Evolutionary conservation across 2,888 invertebrate genomes (phyloP).

Genomic region (Aleiodes testaceus): DNA sequence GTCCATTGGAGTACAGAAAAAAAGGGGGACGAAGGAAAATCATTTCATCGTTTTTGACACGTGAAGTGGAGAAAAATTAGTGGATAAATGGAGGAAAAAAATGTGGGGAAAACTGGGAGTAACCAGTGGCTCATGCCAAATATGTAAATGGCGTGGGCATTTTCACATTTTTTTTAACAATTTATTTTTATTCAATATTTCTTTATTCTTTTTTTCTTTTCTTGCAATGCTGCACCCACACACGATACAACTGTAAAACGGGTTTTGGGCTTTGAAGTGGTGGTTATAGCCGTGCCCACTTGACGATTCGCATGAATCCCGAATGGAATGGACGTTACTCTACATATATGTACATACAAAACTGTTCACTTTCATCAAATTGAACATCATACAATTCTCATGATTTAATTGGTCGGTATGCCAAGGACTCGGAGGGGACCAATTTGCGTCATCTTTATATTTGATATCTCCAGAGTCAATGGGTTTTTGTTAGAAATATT

Average conservation of each 20-base stretch:
- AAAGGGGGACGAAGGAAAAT: background rate
- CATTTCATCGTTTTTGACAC: background rate
- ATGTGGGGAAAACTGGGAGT: background rate
- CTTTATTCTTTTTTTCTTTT: slow-evolving; percentile 9
- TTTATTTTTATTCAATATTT: slow-evolving; percentile 4
- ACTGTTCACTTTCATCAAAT: slow-evolving; percentile 35
- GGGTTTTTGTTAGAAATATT: background rate
- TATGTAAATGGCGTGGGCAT: slow-evolving; percentile 63
- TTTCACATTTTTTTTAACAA: slow-evolving; percentile 41
- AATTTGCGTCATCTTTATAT: slow-evolving; percentile 24
- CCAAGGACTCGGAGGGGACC: slow-evolving; percentile 10
- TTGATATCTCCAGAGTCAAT: background rate
- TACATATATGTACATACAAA: slow-evolving; percentile 23
- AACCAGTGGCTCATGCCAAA: slow-evolving; percentile 54
- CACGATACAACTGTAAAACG: slow-evolving; percentile 30
- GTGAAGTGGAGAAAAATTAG: slow-evolving; percentile 6
- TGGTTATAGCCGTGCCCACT: slow-evolving; percentile 36
- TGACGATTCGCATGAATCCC: slow-evolving; percentile 35
- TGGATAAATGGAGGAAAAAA: background rate
- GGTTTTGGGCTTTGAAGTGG: slow-evolving; percentile 20
- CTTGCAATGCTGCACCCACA: slow-evolving; percentile 30
- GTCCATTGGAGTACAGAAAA: too few relatives aligned
- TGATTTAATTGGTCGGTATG: slow-evolving; percentile 29
- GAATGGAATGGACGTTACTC: slow-evolving; percentile 9
- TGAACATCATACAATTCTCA: slow-evolving; percentile 22